Conservation (phyloP, 92 coral and sea anemone genomes). For the Heteractis magnifica region DNA sequence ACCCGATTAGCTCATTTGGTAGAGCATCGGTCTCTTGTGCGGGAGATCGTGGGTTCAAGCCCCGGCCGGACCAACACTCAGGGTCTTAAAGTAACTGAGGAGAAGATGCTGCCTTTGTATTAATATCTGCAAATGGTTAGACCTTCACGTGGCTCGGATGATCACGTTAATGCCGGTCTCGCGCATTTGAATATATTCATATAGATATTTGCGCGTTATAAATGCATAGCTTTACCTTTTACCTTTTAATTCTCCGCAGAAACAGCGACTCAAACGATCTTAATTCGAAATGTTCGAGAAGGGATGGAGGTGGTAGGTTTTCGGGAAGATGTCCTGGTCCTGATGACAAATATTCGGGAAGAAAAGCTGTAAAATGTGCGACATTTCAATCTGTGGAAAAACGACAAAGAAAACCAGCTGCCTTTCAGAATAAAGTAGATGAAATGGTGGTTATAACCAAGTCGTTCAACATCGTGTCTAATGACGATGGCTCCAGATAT, state of each 20-base stretch:
- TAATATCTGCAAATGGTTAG: too few relatives aligned
- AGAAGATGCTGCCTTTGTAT: too few relatives aligned
- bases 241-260: neutral
- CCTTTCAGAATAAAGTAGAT: neutral
- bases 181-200: too few relatives aligned
- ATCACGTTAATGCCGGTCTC: too few relatives aligned
- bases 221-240: too few relatives aligned
- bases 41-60: too few relatives aligned
- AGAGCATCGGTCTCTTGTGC: too few relatives aligned
- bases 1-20: too few relatives aligned
- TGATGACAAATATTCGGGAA: neutral
- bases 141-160: too few relatives aligned
- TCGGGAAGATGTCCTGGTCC: neutral
- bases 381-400: neutral
- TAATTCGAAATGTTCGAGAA: neutral
- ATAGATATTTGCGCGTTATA: too few relatives aligned
- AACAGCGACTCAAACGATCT: neutral
- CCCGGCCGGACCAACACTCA: too few relatives aligned
- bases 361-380: neutral
- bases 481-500: neutral
- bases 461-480: neutral
- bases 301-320: neutral
- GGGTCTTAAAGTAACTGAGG: too few relatives aligned
- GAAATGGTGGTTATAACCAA: neutral
- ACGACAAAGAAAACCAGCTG: neutral